phyloP scores from a whole-genome alignment of 2,797 vertebrate species.

The Psittacula echo region DNA sequence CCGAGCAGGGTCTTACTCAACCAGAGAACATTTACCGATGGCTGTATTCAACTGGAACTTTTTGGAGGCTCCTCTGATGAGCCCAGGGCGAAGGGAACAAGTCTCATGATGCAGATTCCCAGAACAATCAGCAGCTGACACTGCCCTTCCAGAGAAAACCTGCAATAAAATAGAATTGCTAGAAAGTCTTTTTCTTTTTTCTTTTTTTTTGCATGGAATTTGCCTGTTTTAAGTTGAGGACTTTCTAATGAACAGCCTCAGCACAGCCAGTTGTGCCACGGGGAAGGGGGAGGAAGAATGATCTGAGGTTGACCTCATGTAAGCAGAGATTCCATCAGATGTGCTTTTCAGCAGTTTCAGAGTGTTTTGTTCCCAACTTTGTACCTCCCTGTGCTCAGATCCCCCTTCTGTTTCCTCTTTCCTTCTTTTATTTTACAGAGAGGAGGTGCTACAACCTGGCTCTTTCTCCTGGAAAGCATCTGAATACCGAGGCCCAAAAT shows the following conservation, averaged over 20 bases:
- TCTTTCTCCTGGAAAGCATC: neutral
- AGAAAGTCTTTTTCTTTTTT: neutral
- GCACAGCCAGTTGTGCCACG: accelerated
- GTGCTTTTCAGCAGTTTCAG: neutral
- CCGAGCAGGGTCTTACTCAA: neutral
- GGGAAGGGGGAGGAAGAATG: neutral
- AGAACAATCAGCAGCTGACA: neutral
- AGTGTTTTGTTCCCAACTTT: neutral
- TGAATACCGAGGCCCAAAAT: neutral
- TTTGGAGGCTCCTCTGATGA: neutral
- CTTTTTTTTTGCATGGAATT: neutral
- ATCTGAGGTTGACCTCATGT: neutral
- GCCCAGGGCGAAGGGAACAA: neutral
- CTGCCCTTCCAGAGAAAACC: neutral
- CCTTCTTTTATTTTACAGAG: accelerated
- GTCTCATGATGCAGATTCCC: neutral
- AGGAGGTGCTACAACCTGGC: neutral
- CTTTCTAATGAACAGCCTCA: neutral
- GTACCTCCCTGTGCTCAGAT: neutral
- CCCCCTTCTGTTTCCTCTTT: neutral
- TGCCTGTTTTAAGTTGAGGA: neutral
- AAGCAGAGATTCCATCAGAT: neutral
- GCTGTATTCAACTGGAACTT: neutral
- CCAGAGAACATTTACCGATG: neutral
- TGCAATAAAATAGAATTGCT: neutral